These are phyloP conservation scores for Melanotaenia pygmaea DNA, from an alignment of 2,797 vertebrate species.

Conservation along the genomic window DNA sequence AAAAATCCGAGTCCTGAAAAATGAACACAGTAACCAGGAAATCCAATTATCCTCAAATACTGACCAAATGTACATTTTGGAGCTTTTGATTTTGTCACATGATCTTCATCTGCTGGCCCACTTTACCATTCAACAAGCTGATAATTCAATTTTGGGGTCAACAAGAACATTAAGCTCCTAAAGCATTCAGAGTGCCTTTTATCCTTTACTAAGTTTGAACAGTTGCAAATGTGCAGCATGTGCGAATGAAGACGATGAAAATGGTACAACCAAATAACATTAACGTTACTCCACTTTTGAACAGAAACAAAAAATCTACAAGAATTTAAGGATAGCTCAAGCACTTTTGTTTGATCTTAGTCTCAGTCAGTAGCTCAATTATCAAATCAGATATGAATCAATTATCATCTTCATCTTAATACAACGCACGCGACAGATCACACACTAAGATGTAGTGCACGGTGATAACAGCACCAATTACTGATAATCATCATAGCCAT, in stretches of 20 bases:
- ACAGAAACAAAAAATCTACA: background rate
- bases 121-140: background rate
- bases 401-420: background rate
- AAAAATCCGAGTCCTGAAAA: background rate
- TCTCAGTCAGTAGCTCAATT: background rate
- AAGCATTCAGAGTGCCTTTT: background rate
- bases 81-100: background rate
- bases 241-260: background rate
- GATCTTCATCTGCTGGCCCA: background rate
- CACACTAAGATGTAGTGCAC: background rate
- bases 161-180: background rate
- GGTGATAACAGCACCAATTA: conserved; percentile 5
- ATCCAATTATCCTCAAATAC: conserved; percentile 10
- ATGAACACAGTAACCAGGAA: conserved; percentile 8
- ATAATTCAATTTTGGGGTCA: background rate
- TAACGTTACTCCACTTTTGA: too few species aligned
- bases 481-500: conserved; percentile 39
- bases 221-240: background rate
- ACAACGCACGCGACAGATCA: background rate
- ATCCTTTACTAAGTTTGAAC: background rate
- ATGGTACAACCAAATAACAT: background rate
- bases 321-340: background rate
- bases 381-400: background rate
- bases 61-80: background rate
- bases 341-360: background rate